Evolutionary conservation across 2,113 vertebrate species (phyloP).

Genomic region (Herpetotheres cachinnans): DNA sequence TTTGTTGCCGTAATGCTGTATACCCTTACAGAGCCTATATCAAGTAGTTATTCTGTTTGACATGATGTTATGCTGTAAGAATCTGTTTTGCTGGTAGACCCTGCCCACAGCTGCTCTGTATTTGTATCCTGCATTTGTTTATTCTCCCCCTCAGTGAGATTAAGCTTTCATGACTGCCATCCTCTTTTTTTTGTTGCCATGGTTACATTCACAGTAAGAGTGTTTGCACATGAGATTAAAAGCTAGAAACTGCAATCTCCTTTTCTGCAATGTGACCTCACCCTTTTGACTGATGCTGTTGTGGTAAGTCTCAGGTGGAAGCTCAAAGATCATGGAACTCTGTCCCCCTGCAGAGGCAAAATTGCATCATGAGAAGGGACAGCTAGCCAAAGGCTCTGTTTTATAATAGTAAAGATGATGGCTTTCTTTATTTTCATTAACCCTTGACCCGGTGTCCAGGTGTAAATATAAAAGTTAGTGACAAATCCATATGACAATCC

Average conservation of each 20-base stretch:
- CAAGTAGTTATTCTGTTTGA: neutral
- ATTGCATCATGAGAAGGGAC: neutral
- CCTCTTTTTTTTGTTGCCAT: slow-evolving; percentile 53
- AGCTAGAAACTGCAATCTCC: neutral
- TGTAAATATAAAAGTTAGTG: neutral
- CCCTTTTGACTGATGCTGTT: neutral
- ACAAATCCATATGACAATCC: neutral
- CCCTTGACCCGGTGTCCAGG: neutral
- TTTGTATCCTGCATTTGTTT: neutral
- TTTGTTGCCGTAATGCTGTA: neutral
- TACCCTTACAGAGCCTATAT: neutral
- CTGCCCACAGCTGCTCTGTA: neutral
- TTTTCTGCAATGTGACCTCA: neutral
- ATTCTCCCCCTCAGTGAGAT: neutral
- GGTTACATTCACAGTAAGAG: slow-evolving; percentile 46
- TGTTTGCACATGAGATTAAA: slow-evolving; percentile 49
- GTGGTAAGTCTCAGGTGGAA: neutral
- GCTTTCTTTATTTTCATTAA: neutral
- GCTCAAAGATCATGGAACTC: neutral
- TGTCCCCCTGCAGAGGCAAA: neutral
- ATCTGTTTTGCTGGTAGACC: neutral
- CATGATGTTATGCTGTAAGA: neutral
- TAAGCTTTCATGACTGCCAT: neutral
- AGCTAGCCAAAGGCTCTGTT: neutral
- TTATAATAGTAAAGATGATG: neutral